Percentiles rank a stretch among this genome's conserved stretches.
Evolutionary conservation across 35 echinoderm and acorn worm species (phyloP).

Genomic region (Amphiura filiformis): DNA sequence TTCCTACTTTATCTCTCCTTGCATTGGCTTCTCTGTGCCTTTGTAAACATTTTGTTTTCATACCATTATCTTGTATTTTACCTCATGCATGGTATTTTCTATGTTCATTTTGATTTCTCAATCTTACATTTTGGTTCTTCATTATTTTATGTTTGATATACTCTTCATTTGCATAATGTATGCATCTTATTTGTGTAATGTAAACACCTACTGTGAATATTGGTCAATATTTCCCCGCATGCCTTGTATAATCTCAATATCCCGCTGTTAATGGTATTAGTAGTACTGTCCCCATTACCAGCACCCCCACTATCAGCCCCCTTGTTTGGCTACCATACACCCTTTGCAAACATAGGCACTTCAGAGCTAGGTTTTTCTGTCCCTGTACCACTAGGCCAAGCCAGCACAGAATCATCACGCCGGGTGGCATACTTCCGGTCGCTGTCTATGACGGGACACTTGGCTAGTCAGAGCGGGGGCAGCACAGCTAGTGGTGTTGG

Average conservation of each 20-base stretch:
- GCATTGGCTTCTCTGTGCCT: background rate
- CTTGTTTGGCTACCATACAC: background rate
- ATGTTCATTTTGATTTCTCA: too few relatives aligned
- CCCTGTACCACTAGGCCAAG: constrained; percentile 1
- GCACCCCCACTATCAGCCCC: background rate
- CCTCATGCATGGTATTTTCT: too few relatives aligned
- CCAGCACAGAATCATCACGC: background rate
- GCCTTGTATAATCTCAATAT: too few relatives aligned
- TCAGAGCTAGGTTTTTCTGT: background rate
- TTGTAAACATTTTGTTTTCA: too few relatives aligned
- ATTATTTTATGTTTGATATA: too few relatives aligned
- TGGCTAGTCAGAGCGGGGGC: constrained; percentile 49
- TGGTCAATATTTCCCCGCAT: too few relatives aligned
- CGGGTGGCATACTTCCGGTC: constrained; percentile 54
- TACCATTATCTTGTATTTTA: too few relatives aligned
- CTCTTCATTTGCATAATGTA: too few relatives aligned
- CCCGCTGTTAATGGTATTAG: too few relatives aligned
- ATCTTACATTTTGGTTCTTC: too few relatives aligned
- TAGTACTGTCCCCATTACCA: background rate
- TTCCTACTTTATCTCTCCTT: background rate
- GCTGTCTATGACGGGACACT: constrained; percentile 64
- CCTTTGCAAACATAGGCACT: background rate
- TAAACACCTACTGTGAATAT: too few relatives aligned
- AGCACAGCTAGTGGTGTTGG: constrained; percentile 32
- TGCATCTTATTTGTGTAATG: too few relatives aligned